These are phyloP conservation scores for Lacanobia wlatinum DNA, from an alignment of 2,888 invertebrate species.

Conservation along the genomic window DNA sequence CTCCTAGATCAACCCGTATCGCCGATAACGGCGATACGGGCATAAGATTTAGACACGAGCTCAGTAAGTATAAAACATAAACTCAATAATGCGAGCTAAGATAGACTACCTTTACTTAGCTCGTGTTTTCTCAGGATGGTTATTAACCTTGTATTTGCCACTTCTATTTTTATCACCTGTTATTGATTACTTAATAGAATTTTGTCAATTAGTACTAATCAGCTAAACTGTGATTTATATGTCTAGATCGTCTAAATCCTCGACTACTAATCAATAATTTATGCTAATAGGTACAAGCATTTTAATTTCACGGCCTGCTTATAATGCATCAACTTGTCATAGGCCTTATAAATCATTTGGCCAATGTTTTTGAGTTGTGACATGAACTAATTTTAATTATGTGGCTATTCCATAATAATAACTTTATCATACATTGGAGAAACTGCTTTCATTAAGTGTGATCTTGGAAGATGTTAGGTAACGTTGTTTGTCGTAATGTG, in stretches of 20 bases:
- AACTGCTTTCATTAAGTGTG: neutral
- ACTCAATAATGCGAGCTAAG: neutral
- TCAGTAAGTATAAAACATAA: no score
- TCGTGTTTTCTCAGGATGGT: neutral
- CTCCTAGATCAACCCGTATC: no score
- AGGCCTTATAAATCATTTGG: constrained; percentile 33
- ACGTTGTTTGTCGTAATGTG: no score
- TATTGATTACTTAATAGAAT: constrained; percentile 1
- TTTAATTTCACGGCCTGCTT: constrained; percentile 34
- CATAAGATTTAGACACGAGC: no score
- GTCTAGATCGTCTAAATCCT: constrained; percentile 2
- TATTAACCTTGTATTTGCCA: neutral
- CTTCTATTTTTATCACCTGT: constrained; percentile 5
- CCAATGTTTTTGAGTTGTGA: constrained; percentile 31
- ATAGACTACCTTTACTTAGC: neutral
- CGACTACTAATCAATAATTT: constrained; percentile 22
- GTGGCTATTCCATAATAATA: constrained; percentile 12
- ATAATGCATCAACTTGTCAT: constrained; percentile 27
- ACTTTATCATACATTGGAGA: neutral
- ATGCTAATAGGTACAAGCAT: constrained; percentile 32
- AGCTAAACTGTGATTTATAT: constrained; percentile 19
- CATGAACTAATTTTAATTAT: constrained; percentile 25
- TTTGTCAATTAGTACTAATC: neutral
- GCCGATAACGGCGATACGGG: no score
- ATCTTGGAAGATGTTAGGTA: neutral